A percentile compares a stretch with the other conserved stretches of the same genome.
These are phyloP conservation scores for Crenuchus spilurus DNA, from an alignment of 2,797 vertebrate species.

Conservation along the genomic window DNA sequence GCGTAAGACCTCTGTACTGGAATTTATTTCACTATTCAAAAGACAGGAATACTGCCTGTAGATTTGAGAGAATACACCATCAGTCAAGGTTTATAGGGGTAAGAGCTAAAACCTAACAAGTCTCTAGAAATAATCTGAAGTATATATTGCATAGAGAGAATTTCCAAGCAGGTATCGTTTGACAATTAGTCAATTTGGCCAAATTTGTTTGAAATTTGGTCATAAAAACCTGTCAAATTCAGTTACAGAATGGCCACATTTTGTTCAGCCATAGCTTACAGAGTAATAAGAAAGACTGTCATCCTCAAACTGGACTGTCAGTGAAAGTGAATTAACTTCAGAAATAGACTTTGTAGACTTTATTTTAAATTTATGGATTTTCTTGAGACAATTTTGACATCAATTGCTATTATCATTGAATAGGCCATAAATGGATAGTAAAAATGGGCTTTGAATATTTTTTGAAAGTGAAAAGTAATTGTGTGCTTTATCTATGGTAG, in stretches of 20 bases:
- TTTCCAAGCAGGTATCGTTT: not conserved
- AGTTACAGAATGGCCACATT: not conserved
- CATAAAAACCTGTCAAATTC: slow-evolving; percentile 4
- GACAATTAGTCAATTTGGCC: not conserved
- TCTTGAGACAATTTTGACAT: slow-evolving; percentile 6
- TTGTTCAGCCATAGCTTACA: not conserved
- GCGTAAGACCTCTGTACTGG: not conserved
- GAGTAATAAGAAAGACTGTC: slow-evolving; percentile 8
- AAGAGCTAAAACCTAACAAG: no score
- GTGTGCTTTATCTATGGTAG: slow-evolving; percentile 1
- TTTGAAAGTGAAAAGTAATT: slow-evolving; percentile 24
- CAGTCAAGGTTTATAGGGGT: not conserved
- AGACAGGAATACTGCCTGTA: not conserved
- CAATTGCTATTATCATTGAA: slow-evolving; percentile 6
- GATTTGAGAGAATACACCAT: not conserved
- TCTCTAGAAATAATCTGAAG: no score
- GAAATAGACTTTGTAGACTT: not conserved
- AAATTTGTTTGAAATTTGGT: slow-evolving; percentile 19
- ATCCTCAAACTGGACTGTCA: not conserved
- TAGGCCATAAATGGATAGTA: not conserved
- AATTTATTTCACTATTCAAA: not conserved
- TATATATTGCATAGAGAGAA: not conserved
- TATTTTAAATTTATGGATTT: not conserved
- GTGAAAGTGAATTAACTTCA: slow-evolving; percentile 13
- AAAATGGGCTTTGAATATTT: not conserved